phyloP scores from a whole-genome alignment of 2,797 vertebrate species.

The Ctenosaura bakeri region DNA sequence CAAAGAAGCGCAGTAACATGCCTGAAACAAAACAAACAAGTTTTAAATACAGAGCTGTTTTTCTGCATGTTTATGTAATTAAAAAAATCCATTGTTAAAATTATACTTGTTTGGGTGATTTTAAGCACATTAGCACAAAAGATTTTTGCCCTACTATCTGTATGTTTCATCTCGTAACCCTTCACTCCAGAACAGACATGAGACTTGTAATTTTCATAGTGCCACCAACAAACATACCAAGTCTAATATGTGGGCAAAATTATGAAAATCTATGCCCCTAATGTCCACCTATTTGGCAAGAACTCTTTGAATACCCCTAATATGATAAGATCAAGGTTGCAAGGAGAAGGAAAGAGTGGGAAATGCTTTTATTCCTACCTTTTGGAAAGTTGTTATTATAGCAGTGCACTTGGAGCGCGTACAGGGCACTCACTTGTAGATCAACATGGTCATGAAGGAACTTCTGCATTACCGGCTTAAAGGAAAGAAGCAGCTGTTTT shows the following conservation, averaged over 20 bases:
- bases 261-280: too few species aligned
- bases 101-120: not conserved
- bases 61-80: not conserved
- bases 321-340: not conserved
- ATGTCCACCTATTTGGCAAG: not conserved
- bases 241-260: too few species aligned
- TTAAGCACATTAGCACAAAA: not conserved
- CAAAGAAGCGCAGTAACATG: constrained; percentile 99
- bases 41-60: not conserved
- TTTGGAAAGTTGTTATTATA: constrained; percentile 93
- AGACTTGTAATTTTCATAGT: not conserved
- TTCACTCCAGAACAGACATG: not conserved
- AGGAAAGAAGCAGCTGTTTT: constrained; percentile 94
- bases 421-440: constrained; percentile 98
- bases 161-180: not conserved
- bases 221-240: too few species aligned
- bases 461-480: constrained; percentile 99
- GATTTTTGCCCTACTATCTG: not conserved
- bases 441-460: constrained; percentile 98
- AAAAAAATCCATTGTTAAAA: not conserved
- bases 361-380: constrained; percentile 79
- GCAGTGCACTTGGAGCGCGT: constrained; percentile 98
- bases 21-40: constrained; percentile 76
- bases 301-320: too few species aligned
- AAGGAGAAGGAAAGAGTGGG: too few species aligned